Evolutionary conservation across 2,113 vertebrate genomes (phyloP), one percentile per base, ranked within the genome.

Genomic region (Aramus guarauna): DNA sequence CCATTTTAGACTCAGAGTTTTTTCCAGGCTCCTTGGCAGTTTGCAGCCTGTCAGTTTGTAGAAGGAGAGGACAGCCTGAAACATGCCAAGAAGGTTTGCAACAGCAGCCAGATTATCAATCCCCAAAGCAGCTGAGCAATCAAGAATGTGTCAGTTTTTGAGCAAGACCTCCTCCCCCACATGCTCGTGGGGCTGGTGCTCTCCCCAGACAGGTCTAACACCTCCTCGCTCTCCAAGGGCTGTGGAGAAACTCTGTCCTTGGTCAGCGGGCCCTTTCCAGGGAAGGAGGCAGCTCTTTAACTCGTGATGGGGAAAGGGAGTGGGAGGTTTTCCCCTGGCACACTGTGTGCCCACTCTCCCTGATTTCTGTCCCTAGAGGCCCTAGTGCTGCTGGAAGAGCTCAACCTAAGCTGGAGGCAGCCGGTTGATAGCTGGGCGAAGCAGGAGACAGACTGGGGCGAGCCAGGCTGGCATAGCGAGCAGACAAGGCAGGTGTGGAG

Each of bases 331-430:
- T 73, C 41, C 41, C 48, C 36, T 78, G 53, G 73, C 60, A 56
- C 5, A 2, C n/a, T 71, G 37, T 71, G 37, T 85, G 79, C 76
- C 93, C 76, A 3, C 50, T 83, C 9, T 81, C 26, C 41, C 64
- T 92, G 2, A 48, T 24, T 75, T 30, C 45, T 90, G 37, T 93
- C 82, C 62, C 85, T 96, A 59, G 63, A 83, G 59, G 81, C 75
- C 85, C 81, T 96, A n/a, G 58, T 3, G 6, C 85, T 87, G 64
- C 91, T 83, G 72, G 76, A 95, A 74, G 83, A 87, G 80, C 91
- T 96, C 63, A 68, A 79, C 63, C 92, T 90, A 64, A 93, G 82
- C 93, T 85, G 78, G 52, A 96, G 66, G 80, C 93, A 96, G 93
- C 47, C 4, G 23, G 81, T 32, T 82, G 91, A 43, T 5, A 72